These are phyloP conservation scores for Paratrypauchen microcephalus DNA, from an alignment of 2,797 vertebrate species.

Conservation along the genomic window DNA sequence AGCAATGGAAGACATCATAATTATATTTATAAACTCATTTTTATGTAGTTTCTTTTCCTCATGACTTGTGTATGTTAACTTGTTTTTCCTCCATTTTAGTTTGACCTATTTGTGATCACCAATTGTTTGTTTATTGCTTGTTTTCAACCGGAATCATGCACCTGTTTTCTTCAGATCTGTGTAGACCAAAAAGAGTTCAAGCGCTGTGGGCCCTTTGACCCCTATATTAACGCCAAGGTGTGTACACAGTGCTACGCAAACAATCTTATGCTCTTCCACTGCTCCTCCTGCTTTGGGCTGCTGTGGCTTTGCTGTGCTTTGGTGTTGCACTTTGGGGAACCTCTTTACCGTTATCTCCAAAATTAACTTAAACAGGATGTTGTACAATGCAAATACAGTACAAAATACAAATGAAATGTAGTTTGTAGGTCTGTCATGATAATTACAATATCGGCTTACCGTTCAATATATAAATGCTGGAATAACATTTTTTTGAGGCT, in stretches of 20 bases:
- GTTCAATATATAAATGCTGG: too few relatives aligned
- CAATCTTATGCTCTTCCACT: constrained; percentile 39
- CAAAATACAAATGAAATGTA: not conserved
- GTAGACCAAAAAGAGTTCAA: constrained; percentile 99
- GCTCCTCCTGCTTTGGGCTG: constrained; percentile 52
- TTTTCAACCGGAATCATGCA: constrained; percentile 72
- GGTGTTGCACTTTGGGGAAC: constrained; percentile 35
- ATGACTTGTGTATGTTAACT: constrained; percentile 69
- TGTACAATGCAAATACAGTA: too few relatives aligned
- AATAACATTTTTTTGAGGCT: too few relatives aligned
- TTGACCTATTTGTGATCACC: constrained; percentile 60
- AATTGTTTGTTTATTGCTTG: constrained; percentile 79
- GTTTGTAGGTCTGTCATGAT: not conserved
- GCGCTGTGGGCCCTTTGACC: constrained; percentile 99
- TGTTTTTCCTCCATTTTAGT: constrained; percentile 45
- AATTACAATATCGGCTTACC: too few relatives aligned
- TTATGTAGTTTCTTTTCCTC: constrained; percentile 67
- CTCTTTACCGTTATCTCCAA: not conserved
- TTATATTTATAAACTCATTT: constrained; percentile 10
- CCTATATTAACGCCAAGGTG: constrained; percentile 99
- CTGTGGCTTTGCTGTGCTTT: constrained; percentile 42
- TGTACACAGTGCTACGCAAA: constrained; percentile 82
- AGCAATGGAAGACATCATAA: not conserved
- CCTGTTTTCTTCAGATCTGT: constrained; percentile 94
- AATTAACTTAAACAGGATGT: not conserved